Evolutionary conservation across 2,797 vertebrate species (phyloP).

Genomic region (Simalia tracyae): DNA sequence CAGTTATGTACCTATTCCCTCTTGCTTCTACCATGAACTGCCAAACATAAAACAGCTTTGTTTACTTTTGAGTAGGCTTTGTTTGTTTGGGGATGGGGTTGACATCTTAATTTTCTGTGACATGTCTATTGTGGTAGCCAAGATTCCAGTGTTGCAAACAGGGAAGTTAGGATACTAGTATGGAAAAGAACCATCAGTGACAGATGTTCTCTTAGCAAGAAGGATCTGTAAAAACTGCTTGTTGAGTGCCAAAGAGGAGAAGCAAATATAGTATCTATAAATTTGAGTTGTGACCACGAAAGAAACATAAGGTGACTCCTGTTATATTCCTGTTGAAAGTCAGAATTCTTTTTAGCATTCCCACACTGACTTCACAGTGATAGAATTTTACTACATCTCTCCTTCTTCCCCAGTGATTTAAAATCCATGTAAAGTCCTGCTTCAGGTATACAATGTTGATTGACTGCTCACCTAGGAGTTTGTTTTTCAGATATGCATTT

Average conservation of each 20-base stretch:
- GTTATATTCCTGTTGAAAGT: conserved; percentile 15
- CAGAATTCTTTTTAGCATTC: conserved; percentile 22
- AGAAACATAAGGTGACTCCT: background rate
- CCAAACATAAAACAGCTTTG: conserved; percentile 49
- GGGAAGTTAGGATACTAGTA: conserved; percentile 50
- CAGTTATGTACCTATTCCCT: conserved; percentile 29
- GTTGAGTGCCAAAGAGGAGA: conserved; percentile 24
- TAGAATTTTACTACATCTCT: background rate
- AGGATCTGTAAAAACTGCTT: conserved; percentile 37
- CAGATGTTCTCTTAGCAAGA: conserved; percentile 41
- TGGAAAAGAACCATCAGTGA: conserved; percentile 21
- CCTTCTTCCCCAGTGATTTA: background rate
- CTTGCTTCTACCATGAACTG: background rate
- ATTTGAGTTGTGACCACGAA: background rate
- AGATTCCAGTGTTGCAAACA: conserved; percentile 43
- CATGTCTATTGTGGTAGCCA: conserved; percentile 46
- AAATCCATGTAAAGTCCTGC: background rate
- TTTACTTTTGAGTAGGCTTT: conserved; percentile 45
- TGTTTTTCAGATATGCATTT: background rate
- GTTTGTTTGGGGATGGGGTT: conserved; percentile 37
- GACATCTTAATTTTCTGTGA: conserved; percentile 58
- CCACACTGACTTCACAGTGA: background rate
- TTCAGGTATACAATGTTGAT: background rate
- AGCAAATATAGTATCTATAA: background rate
- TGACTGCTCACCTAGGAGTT: background rate